Evolutionary conservation across 2,113 vertebrate species (phyloP), one percentile per base, ranked within the genome.

Genomic region (Anas platyrhynchos): DNA sequence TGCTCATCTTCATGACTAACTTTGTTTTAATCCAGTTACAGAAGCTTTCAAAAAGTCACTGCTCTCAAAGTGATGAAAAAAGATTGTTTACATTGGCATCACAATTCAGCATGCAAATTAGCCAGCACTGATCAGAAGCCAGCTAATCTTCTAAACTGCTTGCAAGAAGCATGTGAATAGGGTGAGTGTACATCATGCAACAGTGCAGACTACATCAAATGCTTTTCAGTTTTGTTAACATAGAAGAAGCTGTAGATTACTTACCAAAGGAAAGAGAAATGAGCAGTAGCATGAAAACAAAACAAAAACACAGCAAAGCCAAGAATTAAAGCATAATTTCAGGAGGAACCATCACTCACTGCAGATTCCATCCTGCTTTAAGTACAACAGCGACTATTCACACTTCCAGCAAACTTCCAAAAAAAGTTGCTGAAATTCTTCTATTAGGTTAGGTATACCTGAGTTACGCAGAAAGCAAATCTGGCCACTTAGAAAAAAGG

Each of bases 261-360:
- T 98, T 98, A 98, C 98, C 98, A 97, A 94, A 92, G 81, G 74
- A 97, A 98, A 98, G 96, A 69, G 88, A 94, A 97, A 89, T 91
- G 97, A 96, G 86, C 75, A 96, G 97, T 55, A 98, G 98, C 98
- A 98, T 98, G 97, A 58, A 92, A 90, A 89, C 46, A 94, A 92
- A 94, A 91, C 93, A 14, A 69, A 75, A n/a, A 29, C 36, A 65
- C 81, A 94, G 94, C n/a, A 83, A 94, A 97, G 94, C 91, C 93
- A 95, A 97, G 59, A 97, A 97, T 92, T 90, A 90, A 95, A 98
- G 89, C 58, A 89, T 75, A 55, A 86, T 92, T 96, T 96, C 73
- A 95, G 63, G 76, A 25, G 17, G 56, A 76, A 72, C 34, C n/a
- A 82, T 27, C 25, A 61, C 31, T 34, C 36, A 78, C 5, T n/a